Percentiles rank a stretch among this genome's conserved stretches.
Conservation (phyloP, 53 echinoderm and acorn worm genomes). For the Patiria pectinifera region DNA sequence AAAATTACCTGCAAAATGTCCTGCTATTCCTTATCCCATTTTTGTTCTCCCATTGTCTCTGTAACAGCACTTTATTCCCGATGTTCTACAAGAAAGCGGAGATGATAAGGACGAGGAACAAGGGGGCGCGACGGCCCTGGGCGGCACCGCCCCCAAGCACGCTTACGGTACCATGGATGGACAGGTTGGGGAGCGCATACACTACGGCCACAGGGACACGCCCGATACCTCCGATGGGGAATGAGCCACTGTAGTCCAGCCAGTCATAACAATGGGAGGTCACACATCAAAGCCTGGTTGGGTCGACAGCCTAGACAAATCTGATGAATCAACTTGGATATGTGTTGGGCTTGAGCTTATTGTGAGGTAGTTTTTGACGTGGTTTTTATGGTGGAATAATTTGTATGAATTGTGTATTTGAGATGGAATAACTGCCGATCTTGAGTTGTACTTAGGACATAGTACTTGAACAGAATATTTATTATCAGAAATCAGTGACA, state of each 20-base stretch:
- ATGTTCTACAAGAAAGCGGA: conserved; percentile 73
- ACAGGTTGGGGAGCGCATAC: conserved; percentile 27
- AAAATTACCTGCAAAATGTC: neutral
- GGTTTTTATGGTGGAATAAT: neutral
- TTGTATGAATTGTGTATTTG: neutral
- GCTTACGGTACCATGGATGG: conserved; percentile 87
- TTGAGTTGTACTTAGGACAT: neutral
- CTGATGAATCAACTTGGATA: neutral
- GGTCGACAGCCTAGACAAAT: neutral
- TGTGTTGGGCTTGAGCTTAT: neutral
- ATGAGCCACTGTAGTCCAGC: neutral
- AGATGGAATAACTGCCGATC: neutral
- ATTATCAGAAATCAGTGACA: neutral
- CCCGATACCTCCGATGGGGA: conserved; percentile 50
- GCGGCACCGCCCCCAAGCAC: conserved; percentile 53
- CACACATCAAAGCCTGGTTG: neutral
- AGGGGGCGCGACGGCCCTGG: neutral
- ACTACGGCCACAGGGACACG: conserved; percentile 36
- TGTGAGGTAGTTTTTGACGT: neutral
- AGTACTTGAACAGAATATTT: neutral
- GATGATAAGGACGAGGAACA: conserved; percentile 33
- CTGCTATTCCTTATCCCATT: neutral
- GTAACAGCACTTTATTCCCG: conserved; percentile 78
- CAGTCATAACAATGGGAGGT: neutral
- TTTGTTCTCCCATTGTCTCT: neutral